Conservation (phyloP, 2,888 invertebrate genomes). For the Mesopsocus fuscifrons region DNA sequence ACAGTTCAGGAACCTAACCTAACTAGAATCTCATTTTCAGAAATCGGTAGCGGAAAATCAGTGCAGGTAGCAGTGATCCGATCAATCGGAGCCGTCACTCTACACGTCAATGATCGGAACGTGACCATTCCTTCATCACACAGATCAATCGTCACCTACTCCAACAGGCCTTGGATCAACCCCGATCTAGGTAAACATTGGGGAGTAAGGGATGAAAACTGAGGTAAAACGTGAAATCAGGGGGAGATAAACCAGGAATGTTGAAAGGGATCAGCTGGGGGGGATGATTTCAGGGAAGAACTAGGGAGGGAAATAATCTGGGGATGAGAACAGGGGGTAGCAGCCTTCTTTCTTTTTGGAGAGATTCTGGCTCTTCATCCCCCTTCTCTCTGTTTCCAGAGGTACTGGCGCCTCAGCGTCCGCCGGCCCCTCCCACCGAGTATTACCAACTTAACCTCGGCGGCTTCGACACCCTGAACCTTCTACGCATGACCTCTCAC, state of each 20-base stretch:
- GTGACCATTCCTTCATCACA: constrained; percentile 48
- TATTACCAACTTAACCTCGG: constrained; percentile 75
- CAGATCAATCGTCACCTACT: constrained; percentile 50
- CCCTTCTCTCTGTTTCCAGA: constrained; percentile 43
- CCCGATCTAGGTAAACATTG: constrained; percentile 50
- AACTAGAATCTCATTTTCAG: constrained; percentile 25
- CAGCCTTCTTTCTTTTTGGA: too few species aligned
- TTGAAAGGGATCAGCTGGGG: too few species aligned
- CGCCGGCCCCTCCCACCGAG: constrained; percentile 73
- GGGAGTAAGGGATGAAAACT: too few species aligned
- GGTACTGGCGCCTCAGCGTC: constrained; percentile 70
- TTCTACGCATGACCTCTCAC: constrained; percentile 26
- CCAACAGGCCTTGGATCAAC: constrained; percentile 73
- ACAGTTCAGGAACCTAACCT: too few species aligned
- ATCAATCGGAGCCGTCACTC: constrained; percentile 45
- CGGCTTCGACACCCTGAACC: constrained; percentile 59
- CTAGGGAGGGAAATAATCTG: too few species aligned
- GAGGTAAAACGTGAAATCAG: too few species aligned
- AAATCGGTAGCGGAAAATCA: constrained; percentile 61
- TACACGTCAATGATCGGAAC: constrained; percentile 66
- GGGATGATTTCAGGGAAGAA: too few species aligned
- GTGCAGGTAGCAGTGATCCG: constrained; percentile 76
- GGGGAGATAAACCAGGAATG: too few species aligned
- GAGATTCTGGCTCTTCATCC: too few species aligned
- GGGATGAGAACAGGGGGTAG: too few species aligned